These are phyloP conservation scores for Hapalemur alaotrensis DNA, from an alignment of 2,797 vertebrate genomes.

Conservation along the genomic window DNA sequence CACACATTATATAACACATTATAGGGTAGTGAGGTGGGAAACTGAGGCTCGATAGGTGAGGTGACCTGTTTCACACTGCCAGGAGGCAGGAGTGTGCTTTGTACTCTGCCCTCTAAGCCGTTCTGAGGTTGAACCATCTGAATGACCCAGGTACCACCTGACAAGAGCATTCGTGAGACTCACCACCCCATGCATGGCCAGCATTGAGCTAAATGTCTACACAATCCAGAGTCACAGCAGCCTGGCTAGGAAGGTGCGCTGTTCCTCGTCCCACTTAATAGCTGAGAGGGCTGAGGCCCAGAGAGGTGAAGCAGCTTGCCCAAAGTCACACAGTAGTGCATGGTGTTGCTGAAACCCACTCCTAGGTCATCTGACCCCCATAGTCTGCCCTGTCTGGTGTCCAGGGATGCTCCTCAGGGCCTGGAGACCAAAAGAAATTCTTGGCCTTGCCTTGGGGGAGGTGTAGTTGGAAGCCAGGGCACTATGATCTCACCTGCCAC, in stretches of 20 bases:
- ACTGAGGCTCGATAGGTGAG: background rate
- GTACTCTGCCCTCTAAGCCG: background rate
- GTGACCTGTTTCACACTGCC: background rate
- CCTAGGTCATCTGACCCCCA: background rate
- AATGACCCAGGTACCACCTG: background rate
- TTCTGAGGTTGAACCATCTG: background rate
- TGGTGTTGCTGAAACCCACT: background rate
- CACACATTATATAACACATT: rapidly evolving
- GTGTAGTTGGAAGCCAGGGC: background rate
- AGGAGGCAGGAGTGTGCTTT: background rate
- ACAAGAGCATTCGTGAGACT: background rate
- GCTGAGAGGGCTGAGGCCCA: background rate
- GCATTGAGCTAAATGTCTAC: background rate
- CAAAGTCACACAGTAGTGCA: background rate
- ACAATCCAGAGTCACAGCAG: background rate
- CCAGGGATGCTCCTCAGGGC: background rate
- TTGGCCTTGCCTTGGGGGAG: background rate
- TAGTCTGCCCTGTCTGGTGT: background rate
- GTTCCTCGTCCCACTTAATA: background rate
- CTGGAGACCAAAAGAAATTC: background rate
- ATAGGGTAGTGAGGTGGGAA: background rate
- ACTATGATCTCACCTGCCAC: background rate
- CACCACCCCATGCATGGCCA: rapidly evolving
- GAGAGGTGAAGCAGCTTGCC: background rate
- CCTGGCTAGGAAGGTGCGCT: background rate